Evolutionary conservation across 64 coral and sea anemone species (phyloP).

Genomic region (Cladopsammia gracilis): DNA sequence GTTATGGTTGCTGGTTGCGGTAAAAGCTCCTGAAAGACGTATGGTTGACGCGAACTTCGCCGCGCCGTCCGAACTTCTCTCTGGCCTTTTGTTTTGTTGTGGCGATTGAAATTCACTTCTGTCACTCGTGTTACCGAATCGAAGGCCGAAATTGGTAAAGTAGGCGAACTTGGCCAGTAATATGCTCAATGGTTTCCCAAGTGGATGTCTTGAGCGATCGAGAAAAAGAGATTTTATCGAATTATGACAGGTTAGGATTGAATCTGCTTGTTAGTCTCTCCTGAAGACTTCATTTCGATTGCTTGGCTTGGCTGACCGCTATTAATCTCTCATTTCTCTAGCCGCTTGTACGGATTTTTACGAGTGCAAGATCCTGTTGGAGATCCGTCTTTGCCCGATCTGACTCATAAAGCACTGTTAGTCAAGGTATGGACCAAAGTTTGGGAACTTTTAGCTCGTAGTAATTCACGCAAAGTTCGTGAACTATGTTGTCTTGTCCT

Average conservation of each 20-base stretch:
- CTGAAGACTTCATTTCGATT: neutral
- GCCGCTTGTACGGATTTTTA: conserved; percentile 96
- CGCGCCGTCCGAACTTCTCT: conserved; percentile 11
- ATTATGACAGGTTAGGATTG: conserved; percentile 92
- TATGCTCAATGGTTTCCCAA: conserved; percentile 99
- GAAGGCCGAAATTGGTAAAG: conserved; percentile 71
- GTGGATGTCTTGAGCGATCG: conserved; percentile 98
- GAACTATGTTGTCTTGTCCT: conserved; percentile 15
- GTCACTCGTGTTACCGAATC: conserved; percentile 58
- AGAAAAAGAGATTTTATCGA: conserved; percentile 94
- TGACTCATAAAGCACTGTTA: conserved; percentile 92
- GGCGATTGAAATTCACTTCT: conserved; percentile 81
- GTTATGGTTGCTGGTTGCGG: conserved; percentile 36
- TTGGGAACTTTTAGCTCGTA: conserved; percentile 7
- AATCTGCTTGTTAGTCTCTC: neutral
- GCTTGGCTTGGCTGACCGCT: neutral
- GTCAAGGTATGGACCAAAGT: conserved; percentile 78
- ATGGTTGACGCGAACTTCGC: conserved; percentile 60
- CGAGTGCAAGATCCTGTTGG: conserved; percentile 93
- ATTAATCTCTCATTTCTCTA: conserved; percentile 46
- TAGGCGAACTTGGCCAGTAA: conserved; percentile 86
- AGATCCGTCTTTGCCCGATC: conserved; percentile 89
- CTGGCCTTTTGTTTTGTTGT: conserved; percentile 94
- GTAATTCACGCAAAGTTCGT: conserved; percentile 3
- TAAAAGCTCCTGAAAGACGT: conserved; percentile 53